phyloP scores from a whole-genome alignment of 92 coral and sea anemone genomes.

The Phenganax subtilis region DNA sequence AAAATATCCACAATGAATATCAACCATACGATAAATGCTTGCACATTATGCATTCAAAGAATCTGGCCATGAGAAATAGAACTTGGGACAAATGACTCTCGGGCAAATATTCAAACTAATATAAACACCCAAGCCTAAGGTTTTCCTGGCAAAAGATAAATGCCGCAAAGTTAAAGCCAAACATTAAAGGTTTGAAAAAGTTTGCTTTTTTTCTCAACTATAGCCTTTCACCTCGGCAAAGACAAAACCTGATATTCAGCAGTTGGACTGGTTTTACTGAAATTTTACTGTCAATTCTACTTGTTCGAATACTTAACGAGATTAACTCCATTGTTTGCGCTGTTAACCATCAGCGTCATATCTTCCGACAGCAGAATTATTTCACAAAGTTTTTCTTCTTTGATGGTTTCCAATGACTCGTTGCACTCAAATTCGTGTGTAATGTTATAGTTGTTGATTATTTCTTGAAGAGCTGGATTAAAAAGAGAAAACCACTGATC shows the following conservation, averaged over 20 bases:
- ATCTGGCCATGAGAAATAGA: constrained; percentile 2
- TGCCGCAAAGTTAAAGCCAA: background rate
- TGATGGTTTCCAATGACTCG: constrained; percentile 4
- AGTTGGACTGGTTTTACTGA: background rate
- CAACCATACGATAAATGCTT: background rate
- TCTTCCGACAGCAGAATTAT: constrained; percentile 7
- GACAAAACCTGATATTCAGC: background rate
- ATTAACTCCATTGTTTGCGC: constrained; percentile 18
- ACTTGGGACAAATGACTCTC: background rate
- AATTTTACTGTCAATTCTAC: background rate
- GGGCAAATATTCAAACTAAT: background rate
- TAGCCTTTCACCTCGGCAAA: background rate
- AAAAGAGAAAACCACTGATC: constrained; percentile 12
- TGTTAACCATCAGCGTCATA: constrained; percentile 20
- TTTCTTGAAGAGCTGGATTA: constrained; percentile 8
- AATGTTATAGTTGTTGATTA: background rate
- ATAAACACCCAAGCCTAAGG: background rate
- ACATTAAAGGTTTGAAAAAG: background rate
- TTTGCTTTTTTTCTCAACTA: background rate
- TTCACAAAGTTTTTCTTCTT: constrained; percentile 15
- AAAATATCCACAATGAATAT: background rate
- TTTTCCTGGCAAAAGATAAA: background rate
- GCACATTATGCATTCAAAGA: background rate
- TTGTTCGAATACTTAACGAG: constrained; percentile 16
- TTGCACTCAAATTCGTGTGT: constrained; percentile 8